Conservation (phyloP, 37 sponge, comb jelly and placozoan genomes). For the Amphimedon queenslandica region DNA sequence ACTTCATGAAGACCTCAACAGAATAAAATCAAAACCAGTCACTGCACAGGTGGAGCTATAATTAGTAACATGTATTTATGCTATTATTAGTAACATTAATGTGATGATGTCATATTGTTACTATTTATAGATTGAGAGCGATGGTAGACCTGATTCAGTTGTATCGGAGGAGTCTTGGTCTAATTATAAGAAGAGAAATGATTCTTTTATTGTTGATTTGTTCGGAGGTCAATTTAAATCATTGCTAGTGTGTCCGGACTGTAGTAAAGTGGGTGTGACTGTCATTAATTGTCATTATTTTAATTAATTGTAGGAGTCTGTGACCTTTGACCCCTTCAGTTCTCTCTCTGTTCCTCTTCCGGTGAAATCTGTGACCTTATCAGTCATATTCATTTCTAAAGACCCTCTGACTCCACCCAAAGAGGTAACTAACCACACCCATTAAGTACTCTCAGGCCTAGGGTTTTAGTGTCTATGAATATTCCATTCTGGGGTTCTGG, state of each 20-base stretch:
- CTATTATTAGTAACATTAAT: no score
- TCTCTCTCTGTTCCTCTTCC: constrained; percentile 85
- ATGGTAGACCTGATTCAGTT: constrained; percentile 12
- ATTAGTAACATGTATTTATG: no score
- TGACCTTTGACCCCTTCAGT: constrained; percentile 93
- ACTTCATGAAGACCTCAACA: constrained; percentile 90
- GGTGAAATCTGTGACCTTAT: constrained; percentile 40
- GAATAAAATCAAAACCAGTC: constrained; percentile 63
- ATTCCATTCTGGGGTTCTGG: no score
- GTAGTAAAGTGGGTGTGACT: background rate
- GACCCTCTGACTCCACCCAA: constrained; percentile 49
- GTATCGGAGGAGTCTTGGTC: constrained; percentile 87
- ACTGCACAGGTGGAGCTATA: constrained; percentile 57
- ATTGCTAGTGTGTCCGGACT: constrained; percentile 32
- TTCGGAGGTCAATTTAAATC: constrained; percentile 97
- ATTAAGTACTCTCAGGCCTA: no score
- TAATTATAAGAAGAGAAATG: constrained; percentile 70
- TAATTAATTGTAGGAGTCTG: constrained; percentile 45
- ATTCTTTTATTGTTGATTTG: constrained; percentile 82
- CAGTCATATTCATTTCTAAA: constrained; percentile 61
- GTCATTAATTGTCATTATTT: background rate
- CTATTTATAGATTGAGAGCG: background rate
- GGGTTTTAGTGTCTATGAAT: no score
- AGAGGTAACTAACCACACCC: constrained; percentile 13
- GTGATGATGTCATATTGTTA: no score